phyloP scores from a whole-genome alignment of 2,888 invertebrate species.

The Seira sanloemensis region DNA sequence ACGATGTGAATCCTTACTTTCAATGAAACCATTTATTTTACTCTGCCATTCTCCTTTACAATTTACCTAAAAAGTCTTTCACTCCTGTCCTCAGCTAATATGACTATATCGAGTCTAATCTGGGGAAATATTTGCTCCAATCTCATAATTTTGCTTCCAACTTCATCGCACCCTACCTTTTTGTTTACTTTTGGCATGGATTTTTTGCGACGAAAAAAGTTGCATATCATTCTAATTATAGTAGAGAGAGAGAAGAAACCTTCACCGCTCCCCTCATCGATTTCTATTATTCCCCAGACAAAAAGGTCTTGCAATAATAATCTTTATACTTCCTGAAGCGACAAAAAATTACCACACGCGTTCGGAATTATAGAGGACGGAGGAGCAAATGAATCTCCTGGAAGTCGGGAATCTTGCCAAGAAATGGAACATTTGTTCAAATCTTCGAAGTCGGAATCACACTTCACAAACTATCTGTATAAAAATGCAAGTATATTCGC shows the following conservation, averaged over 20 bases:
- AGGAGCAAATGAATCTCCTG: background rate
- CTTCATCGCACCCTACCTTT: too few species aligned
- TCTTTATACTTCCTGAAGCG: background rate
- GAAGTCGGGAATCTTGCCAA: conserved; percentile 8
- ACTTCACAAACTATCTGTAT: too few species aligned
- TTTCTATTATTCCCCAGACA: background rate
- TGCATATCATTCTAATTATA: background rate
- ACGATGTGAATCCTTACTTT: background rate
- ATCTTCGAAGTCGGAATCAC: conserved; percentile 3
- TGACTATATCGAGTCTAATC: too few species aligned
- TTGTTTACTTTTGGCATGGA: background rate
- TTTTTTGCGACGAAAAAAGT: background rate
- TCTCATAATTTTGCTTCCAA: too few species aligned
- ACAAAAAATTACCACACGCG: background rate
- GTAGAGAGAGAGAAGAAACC: background rate
- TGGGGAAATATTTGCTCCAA: too few species aligned
- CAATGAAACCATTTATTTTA: background rate
- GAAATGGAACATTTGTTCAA: conserved; percentile 5
- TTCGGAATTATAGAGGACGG: too few species aligned
- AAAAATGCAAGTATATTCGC: background rate
- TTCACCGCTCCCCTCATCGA: background rate
- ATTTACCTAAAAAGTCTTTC: too few species aligned
- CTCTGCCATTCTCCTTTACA: too few species aligned
- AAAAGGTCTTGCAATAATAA: too few species aligned
- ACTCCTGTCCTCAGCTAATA: too few species aligned